phyloP scores from a whole-genome alignment of 2,113 vertebrate genomes.

The Sclerurus mexicanus region DNA sequence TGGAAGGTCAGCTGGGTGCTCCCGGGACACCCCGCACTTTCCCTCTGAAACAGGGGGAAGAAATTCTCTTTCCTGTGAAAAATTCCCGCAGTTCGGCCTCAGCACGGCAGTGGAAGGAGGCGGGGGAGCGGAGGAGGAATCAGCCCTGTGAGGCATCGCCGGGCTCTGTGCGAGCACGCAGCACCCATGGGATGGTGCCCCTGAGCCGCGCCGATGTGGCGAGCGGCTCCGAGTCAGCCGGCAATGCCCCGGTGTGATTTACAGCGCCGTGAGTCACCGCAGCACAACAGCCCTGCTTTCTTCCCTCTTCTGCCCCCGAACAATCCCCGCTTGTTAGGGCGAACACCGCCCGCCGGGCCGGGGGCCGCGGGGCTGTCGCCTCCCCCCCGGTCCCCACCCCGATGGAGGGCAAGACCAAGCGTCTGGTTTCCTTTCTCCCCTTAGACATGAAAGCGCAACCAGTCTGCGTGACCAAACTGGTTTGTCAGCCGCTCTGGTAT shows the following conservation, averaged over 20 bases:
- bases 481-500: neutral
- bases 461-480: neutral
- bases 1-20: neutral
- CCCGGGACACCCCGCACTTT: rapidly evolving
- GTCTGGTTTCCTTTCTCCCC: neutral
- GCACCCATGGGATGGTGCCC: rapidly evolving
- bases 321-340: neutral
- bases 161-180: neutral
- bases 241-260: neutral
- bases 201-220: neutral
- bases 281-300: neutral
- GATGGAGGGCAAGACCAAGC: neutral
- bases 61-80: neutral
- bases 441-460: neutral
- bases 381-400: neutral
- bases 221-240: rapidly evolving
- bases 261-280: neutral
- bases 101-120: neutral
- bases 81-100: neutral
- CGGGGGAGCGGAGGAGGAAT: neutral
- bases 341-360: neutral
- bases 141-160: neutral
- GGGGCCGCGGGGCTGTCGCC: neutral
- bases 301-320: neutral
- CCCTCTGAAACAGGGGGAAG: neutral